Evolutionary conservation across 2,797 vertebrate species (phyloP).

Genomic region (Cottoperca gobio): DNA sequence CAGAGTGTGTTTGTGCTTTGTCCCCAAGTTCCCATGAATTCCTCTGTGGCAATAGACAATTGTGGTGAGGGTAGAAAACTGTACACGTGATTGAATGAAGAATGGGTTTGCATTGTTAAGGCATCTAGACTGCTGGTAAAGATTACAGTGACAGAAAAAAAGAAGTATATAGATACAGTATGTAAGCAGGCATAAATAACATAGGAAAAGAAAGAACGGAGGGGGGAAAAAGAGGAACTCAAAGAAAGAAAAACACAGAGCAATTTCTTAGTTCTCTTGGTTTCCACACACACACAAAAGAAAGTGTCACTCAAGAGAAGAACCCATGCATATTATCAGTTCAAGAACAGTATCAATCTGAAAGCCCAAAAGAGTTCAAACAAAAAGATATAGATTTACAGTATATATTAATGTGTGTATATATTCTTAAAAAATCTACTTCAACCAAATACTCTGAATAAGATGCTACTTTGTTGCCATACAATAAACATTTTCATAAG

Average conservation of each 20-base stretch:
- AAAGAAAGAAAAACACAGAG: constrained; percentile 90
- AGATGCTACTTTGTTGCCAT: constrained; percentile 96
- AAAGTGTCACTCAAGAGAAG: constrained; percentile 94
- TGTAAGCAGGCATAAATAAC: constrained; percentile 93
- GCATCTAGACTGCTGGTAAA: constrained; percentile 99
- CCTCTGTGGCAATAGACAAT: constrained; percentile 93
- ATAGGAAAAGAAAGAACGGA: constrained; percentile 74
- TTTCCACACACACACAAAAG: constrained; percentile 88
- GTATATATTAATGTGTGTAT: constrained; percentile 93
- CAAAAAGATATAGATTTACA: constrained; percentile 94
- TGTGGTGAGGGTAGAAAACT: constrained; percentile 93
- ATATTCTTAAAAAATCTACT: constrained; percentile 92
- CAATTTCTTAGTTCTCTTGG: constrained; percentile 92
- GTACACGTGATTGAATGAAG: constrained; percentile 95
- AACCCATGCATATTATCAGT: constrained; percentile 99
- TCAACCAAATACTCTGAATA: constrained; percentile 98
- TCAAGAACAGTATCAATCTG: constrained; percentile 93
- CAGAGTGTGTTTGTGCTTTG: constrained; percentile 95
- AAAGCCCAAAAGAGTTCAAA: constrained; percentile 89
- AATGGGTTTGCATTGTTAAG: constrained; percentile 99
- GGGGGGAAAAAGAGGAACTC: constrained; percentile 83
- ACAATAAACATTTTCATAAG: constrained; percentile 89
- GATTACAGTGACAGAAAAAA: constrained; percentile 93
- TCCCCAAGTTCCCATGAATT: constrained; percentile 90
- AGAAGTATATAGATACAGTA: constrained; percentile 86